Percentiles rank a stretch among this genome's conserved stretches.
These are phyloP conservation scores for Linnaemya vulpina DNA, from an alignment of 2,888 invertebrate genomes.

Conservation along the genomic window DNA sequence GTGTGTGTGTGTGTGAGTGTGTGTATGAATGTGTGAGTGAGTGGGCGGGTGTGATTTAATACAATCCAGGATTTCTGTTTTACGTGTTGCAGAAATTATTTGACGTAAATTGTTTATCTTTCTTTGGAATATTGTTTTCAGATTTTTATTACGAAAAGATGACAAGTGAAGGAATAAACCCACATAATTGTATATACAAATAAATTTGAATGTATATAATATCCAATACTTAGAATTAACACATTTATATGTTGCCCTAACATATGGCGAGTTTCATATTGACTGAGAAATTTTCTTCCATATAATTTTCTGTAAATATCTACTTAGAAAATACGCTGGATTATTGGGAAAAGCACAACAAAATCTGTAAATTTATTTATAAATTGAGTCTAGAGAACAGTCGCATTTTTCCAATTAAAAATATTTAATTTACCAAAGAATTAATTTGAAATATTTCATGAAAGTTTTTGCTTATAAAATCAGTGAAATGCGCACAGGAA, in stretches of 20 bases:
- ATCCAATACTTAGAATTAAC: not conserved
- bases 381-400: too few relatives aligned
- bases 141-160: not conserved
- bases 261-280: not conserved
- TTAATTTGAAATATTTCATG: too few relatives aligned
- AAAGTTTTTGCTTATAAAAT: too few relatives aligned
- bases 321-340: too few relatives aligned
- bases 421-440: too few relatives aligned
- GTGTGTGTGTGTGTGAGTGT: not conserved
- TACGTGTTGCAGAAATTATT: slow-evolving; percentile 14
- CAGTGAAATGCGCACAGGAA: too few relatives aligned
- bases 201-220: too few relatives aligned
- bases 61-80: not conserved
- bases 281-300: not conserved
- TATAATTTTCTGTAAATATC: too few relatives aligned
- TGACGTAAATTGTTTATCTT: not conserved
- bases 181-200: too few relatives aligned
- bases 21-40: not conserved
- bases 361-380: too few relatives aligned
- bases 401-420: too few relatives aligned
- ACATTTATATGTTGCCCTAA: not conserved
- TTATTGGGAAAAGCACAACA: too few relatives aligned
- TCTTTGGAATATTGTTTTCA: not conserved
- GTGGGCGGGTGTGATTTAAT: not conserved
- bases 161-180: not conserved